Base-by-base conservation (phyloP, 2,888 invertebrate genomes). In the Ophion costatus region DNA sequence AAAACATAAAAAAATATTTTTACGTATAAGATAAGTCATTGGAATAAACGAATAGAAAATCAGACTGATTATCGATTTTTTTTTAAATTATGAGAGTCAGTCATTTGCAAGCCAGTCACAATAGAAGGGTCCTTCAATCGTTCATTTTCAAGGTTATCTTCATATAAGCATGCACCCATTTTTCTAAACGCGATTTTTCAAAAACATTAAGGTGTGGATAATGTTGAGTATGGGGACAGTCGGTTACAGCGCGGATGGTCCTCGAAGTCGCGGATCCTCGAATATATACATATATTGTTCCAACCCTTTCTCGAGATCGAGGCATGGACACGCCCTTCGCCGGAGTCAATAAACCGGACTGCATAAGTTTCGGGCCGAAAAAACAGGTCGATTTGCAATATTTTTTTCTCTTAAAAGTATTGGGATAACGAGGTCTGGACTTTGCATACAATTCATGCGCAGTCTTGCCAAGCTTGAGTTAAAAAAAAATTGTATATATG, bases 241-340 rank as follows among this genome's bases (percentile, higher is more conserved):
- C 45, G 11, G 4, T 4, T 29, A 29, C 29, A 4, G 29, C 29
- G 4, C 29, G 29, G 29, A 14, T 14, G 45, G 10, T 45, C 45
- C 45, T 45, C 10, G 9, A 45, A 14, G 45, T 45, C 45, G 14
- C 0, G 10, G 14, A 11, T 3, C 45, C 14, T 45, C 45, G 9
- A 9, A 45, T 7, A 42, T 66, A 20, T 66, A 22, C 33, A 29
- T 66, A 66, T 11, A 67, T 42, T 42, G 14, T 22, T 45, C 42
- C 22, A 67, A 9, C 11, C 11, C 4, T 45, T 24, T 24, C 29
- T 17, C 24, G 51, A 24, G 22, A 69, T 69, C 14, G 51, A 69
- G 20, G 45, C 24, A 45, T 51, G 24, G 69, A 51, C 51, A 69
- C 69, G 51, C 69, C 69, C 69, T 51, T 51, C 29, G 24, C 11